Base-by-base conservation (phyloP, 2,113 vertebrate genomes). In the Proterorhinus semilunaris region DNA sequence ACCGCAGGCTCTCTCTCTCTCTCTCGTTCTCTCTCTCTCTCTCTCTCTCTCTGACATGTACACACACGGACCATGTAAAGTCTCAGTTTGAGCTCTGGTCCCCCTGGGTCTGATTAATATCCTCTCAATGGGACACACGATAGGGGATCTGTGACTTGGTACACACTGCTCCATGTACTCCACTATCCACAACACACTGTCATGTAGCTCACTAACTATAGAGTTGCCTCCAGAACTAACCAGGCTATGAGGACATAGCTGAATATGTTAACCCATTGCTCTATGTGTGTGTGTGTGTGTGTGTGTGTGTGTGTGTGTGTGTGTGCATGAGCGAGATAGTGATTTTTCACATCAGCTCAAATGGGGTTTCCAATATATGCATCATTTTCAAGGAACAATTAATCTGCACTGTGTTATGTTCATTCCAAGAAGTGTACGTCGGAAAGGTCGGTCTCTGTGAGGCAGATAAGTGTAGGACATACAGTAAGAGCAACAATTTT, bases 101-200 rank as follows among this genome's bases (percentile, higher is more conserved):
- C 75, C 79, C 72, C 16, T 47, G 75, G 65, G 83, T 77, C 86
- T 87, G 87, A 90, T 89, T 89, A 88, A 86, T 85, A 76, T 73
- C 74, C 72, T 76, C 83, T 73, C 87, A 69, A 64, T 74, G 75
- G 85, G 82, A 67, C 57, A 80, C 79, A 81, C 83, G 44, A 36
- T 76, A 73, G 77, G 83, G 80, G 74, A 76, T 81, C 80, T 65
- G 67, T 76, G 43, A 74, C 76, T 65, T 79, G 62, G 66, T 66
- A 59, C 70, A 80, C 68, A 48, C 62, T 67, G 17, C 57, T 61
- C 43, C 67, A 52, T 58, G 15, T 12, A 45, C 62, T 68, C 55
- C 47, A 17, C 27, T 48, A 45, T 21, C 46, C 50, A 44, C 61
- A 13, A n/a, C 75, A 67, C 69, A 13, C 51, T 51, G 48, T 13